These are phyloP conservation scores for Sebastes nivosus DNA, from an alignment of 2,797 vertebrate genomes.

Conservation along the genomic window DNA sequence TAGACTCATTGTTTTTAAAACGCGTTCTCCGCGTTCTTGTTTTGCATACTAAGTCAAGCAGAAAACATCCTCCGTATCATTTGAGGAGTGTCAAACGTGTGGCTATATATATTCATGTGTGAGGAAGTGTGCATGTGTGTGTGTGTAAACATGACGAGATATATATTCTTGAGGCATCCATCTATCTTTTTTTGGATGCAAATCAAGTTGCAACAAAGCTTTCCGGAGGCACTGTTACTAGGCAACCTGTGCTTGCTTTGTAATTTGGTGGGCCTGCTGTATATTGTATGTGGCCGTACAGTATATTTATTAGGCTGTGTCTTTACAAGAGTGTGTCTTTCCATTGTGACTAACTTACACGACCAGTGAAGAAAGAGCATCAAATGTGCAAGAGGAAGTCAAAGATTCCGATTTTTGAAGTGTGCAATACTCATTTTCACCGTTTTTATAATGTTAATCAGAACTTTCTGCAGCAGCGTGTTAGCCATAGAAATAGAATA, in stretches of 20 bases:
- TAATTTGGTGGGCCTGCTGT: conserved; percentile 62
- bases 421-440: not conserved
- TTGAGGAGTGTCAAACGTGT: conserved; percentile 47
- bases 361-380: conserved; percentile 2
- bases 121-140: conserved; percentile 13
- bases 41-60: conserved; percentile 67
- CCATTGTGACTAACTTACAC: not conserved
- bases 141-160: conserved; percentile 28
- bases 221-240: conserved; percentile 80
- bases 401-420: conserved; percentile 1
- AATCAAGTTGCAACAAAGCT: conserved; percentile 74
- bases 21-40: conserved; percentile 44
- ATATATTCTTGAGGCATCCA: conserved; percentile 64
- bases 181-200: conserved; percentile 72
- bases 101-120: conserved; percentile 40
- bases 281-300: conserved; percentile 49
- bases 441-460: not conserved
- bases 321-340: not conserved
- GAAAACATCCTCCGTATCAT: conserved; percentile 56
- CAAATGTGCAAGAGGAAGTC: not conserved
- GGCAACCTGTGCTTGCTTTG: conserved; percentile 78
- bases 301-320: conserved; percentile 56
- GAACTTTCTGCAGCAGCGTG: conserved; percentile 5
- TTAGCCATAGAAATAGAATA: too few relatives aligned
- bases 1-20: conserved; percentile 70